phyloP scores from a whole-genome alignment of 2,888 invertebrate species.

The Apantesis nais region DNA sequence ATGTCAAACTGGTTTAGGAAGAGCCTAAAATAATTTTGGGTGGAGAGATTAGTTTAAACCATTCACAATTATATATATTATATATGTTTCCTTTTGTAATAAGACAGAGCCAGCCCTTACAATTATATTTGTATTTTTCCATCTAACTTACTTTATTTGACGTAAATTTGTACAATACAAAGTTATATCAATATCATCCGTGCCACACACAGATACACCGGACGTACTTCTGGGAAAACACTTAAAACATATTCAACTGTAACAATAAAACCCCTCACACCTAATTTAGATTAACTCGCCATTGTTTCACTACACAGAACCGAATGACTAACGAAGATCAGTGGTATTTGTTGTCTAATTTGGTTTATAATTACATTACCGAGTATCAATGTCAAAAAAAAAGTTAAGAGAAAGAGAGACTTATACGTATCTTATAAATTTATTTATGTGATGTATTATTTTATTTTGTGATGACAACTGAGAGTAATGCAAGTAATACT shows the following conservation, averaged over 20 bases:
- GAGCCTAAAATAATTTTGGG: no score
- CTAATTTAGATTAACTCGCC: slow-evolving; percentile 13
- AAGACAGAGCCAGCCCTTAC: not conserved
- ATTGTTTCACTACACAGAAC: slow-evolving; percentile 12
- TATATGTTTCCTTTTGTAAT: no score
- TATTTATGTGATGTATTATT: not conserved
- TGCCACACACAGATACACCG: not conserved
- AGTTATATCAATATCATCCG: not conserved
- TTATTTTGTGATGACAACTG: not conserved
- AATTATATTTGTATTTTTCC: not conserved
- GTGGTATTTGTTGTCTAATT: not conserved
- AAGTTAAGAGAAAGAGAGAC: not conserved
- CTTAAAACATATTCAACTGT: not conserved
- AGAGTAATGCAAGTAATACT: not conserved
- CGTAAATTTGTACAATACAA: not conserved
- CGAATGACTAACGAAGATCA: not conserved
- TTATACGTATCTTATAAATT: not conserved
- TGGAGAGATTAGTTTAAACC: no score
- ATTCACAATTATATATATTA: no score
- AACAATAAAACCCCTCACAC: slow-evolving; percentile 3
- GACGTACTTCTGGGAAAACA: not conserved
- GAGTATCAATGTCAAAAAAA: not conserved
- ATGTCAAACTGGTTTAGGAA: no score
- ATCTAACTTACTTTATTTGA: not conserved
- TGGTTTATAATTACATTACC: not conserved